Base-by-base conservation (phyloP, 2,113 vertebrate species). In the Zosterops hypoxanthus region DNA sequence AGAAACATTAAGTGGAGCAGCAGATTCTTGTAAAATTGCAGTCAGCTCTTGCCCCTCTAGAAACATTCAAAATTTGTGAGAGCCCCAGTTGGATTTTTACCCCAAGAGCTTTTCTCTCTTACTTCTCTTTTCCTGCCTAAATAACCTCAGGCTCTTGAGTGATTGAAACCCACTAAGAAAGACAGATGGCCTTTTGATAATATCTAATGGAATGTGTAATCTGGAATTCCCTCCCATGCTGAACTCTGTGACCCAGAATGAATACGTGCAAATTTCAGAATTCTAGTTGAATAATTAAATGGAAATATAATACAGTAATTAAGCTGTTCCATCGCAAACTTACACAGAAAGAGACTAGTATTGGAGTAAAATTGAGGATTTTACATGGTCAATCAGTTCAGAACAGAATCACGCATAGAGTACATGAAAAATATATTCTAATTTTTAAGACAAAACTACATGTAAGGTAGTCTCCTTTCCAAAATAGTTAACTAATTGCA, bases 161-260 rank as follows among this genome's bases (percentile, higher is more conserved):
- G 88, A 93, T 5, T 93, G 90, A 97, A 93, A 88, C n/a, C 21
- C 56, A 50, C 68, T 81, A 94, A 88, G 44, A 86, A 63, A 96
- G 85, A 88, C 90, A 90, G 88, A 88, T 78, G 57, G 76, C 61
- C 82, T 96, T 97, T 96, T 90, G 85, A 92, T 93, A 94, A 96
- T 88, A 94, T 96, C 80, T 95, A 92, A 93, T 78, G 92, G 94
- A 92, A 96, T 95, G 68, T 72, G 72, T 90, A 94, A 83, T 92
- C 82, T 95, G 80, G 61, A 76, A 81, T 88, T 93, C 85, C 82
- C 76, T 81, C 66, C 79, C 53, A 77, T 78, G 53, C 28, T 90
- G 85, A 95, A 95, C 82, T 68, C 95, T 34, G 24, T 93, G 95
- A 95, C 88, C 90, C 79, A 81, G 75, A 82, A 90, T 73, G 73